Evolutionary conservation across 2,888 invertebrate genomes (phyloP).

Genomic region (Stenodera caucasica): DNA sequence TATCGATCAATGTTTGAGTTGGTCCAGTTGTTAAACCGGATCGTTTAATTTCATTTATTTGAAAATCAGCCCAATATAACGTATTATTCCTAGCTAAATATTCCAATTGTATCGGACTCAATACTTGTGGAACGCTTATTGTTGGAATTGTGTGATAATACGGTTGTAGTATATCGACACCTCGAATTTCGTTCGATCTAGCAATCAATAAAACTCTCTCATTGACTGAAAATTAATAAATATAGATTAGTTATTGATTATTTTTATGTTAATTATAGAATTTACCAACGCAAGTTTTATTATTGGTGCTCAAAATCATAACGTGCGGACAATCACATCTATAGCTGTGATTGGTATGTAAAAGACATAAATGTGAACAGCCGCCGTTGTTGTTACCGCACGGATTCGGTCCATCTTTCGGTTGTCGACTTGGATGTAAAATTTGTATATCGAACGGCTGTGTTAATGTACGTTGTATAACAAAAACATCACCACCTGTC

Average conservation of each 20-base stretch:
- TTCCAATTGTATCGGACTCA: conserved; percentile 72
- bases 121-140: conserved; percentile 70
- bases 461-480: conserved; percentile 78
- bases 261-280: too few species aligned
- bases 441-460: conserved; percentile 92
- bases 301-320: conserved; percentile 72
- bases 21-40: conserved; percentile 69
- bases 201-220: conserved; percentile 79
- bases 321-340: conserved; percentile 86
- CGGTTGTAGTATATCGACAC: conserved; percentile 76
- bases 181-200: conserved; percentile 75
- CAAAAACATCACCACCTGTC: conserved; percentile 75
- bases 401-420: conserved; percentile 64
- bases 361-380: conserved; percentile 80
- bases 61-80: conserved; percentile 78
- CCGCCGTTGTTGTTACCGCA: conserved; percentile 72
- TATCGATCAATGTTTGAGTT: conserved; percentile 73
- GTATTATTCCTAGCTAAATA: conserved; percentile 66
- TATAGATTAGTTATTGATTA: too few species aligned
- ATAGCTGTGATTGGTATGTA: conserved; percentile 66
- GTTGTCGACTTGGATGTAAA: conserved; percentile 75
- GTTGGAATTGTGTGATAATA: conserved; percentile 81
- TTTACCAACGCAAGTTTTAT: conserved; percentile 68
- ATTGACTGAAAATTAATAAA: conserved; percentile 61
- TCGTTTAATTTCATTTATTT: conserved; percentile 73